Evolutionary conservation across 1,140 invertebrate genomes (phyloP).

Genomic region (Pseudomyrmex pallidus): DNA sequence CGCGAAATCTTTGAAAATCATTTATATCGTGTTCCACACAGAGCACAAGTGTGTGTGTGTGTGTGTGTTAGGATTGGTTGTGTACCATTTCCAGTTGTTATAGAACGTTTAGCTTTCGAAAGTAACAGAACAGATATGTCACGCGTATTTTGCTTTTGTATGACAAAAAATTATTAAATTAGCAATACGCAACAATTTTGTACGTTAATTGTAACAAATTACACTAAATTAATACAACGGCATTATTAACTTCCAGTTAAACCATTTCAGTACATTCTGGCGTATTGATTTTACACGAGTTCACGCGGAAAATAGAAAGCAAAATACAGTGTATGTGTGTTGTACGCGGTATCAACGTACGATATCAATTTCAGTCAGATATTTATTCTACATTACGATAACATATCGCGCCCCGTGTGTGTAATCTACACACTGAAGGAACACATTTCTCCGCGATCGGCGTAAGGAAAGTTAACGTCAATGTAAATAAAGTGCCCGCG

Average conservation of each 20-base stretch:
- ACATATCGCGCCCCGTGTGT: conserved; percentile 27
- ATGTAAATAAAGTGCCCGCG: conserved; percentile 5
- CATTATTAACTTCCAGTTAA: background rate
- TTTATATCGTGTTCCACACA: conserved; percentile 23
- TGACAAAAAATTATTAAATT: conserved; percentile 28
- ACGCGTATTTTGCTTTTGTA: conserved; percentile 11
- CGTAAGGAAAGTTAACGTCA: conserved; percentile 41
- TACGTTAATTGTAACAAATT: conserved; percentile 9
- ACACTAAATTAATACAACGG: conserved; percentile 2
- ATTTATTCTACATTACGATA: conserved; percentile 71
- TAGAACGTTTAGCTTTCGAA: conserved; percentile 34
- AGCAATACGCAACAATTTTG: background rate
- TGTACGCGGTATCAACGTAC: conserved; percentile 50
- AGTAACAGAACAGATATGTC: conserved; percentile 38
- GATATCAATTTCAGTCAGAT: conserved; percentile 67
- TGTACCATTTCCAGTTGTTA: conserved; percentile 24
- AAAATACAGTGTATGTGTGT: conserved; percentile 63
- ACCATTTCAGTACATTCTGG: background rate
- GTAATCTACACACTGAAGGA: background rate
- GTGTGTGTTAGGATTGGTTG: conserved; percentile 1
- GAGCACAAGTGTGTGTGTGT: background rate
- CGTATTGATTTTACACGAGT: conserved; percentile 71
- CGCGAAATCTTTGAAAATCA: conserved; percentile 76
- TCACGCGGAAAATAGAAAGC: conserved; percentile 68
- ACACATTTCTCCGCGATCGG: background rate